Conservation (phyloP, 2,888 invertebrate species). For the Athalia circularis region DNA sequence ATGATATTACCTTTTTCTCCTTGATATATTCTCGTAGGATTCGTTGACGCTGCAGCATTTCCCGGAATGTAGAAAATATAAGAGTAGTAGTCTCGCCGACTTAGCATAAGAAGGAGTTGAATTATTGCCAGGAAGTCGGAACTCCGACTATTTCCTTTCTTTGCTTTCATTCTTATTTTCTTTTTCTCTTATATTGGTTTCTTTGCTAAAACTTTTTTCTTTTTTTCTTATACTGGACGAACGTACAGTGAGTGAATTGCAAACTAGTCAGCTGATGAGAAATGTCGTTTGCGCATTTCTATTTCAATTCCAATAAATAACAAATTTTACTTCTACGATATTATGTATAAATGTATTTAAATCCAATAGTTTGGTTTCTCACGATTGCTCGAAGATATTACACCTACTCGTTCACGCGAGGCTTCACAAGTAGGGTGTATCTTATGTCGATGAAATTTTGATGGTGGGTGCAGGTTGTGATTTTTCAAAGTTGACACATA, state of each 20-base stretch:
- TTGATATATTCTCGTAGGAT: neutral
- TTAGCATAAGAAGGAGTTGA: conserved; percentile 6
- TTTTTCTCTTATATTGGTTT: neutral
- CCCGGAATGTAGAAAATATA: neutral
- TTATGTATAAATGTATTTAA: too few species aligned
- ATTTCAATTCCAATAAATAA: too few species aligned
- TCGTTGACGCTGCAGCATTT: neutral
- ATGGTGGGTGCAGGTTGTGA: too few species aligned
- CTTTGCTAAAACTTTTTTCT: neutral
- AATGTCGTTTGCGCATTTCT: too few species aligned
- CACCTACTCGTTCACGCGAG: too few species aligned
- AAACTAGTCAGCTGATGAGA: too few species aligned
- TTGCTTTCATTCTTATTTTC: neutral
- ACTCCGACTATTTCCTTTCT: neutral
- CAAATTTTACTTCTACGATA: too few species aligned
- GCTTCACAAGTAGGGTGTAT: too few species aligned
- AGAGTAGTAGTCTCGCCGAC: neutral
- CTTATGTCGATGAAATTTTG: too few species aligned
- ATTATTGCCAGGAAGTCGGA: neutral
- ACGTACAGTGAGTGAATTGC: neutral
- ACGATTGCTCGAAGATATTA: too few species aligned
- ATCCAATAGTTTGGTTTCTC: too few species aligned
- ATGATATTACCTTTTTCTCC: neutral
- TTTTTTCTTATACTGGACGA: neutral
- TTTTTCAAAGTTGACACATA: too few species aligned